Evolutionary conservation across 1,140 invertebrate genomes (phyloP).

Genomic region (Papilio xuthus): DNA sequence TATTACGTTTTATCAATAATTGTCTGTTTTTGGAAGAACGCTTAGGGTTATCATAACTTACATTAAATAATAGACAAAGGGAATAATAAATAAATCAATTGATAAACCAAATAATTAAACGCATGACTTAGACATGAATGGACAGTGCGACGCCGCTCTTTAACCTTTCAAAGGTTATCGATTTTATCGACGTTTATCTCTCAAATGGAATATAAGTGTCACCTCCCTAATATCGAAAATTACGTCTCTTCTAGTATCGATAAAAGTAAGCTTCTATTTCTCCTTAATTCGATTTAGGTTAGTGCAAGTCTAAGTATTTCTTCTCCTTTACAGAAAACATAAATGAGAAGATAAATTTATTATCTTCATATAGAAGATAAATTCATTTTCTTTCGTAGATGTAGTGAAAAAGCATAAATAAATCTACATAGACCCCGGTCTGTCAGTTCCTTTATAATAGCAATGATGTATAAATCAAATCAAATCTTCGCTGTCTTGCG

Average conservation of each 20-base stretch:
- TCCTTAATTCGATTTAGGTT: neutral
- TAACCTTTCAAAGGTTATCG: conserved; percentile 18
- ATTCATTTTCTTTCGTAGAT: no score
- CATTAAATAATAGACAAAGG: conserved; percentile 1
- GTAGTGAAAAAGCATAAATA: no score
- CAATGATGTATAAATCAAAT: no score
- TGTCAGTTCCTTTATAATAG: no score
- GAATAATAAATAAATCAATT: conserved; percentile 32
- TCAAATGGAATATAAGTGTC: neutral
- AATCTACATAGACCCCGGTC: no score
- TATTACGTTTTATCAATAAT: no score
- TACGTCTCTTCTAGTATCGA: neutral
- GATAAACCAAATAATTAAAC: conserved; percentile 35
- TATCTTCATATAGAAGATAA: no score
- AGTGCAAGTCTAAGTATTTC: neutral
- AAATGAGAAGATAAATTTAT: neutral
- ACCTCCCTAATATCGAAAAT: neutral
- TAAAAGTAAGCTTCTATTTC: neutral
- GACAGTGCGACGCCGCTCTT: conserved; percentile 28
- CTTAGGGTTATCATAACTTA: neutral
- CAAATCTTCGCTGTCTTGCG: no score
- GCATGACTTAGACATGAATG: conserved; percentile 33
- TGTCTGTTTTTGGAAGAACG: neutral
- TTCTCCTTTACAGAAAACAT: neutral
- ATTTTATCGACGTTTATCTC: conserved; percentile 40